Percentiles rank a stretch among this genome's conserved stretches.
These are phyloP conservation scores for Pseudomyrmex concolor DNA, from an alignment of 1,140 invertebrate species.

Conservation along the genomic window DNA sequence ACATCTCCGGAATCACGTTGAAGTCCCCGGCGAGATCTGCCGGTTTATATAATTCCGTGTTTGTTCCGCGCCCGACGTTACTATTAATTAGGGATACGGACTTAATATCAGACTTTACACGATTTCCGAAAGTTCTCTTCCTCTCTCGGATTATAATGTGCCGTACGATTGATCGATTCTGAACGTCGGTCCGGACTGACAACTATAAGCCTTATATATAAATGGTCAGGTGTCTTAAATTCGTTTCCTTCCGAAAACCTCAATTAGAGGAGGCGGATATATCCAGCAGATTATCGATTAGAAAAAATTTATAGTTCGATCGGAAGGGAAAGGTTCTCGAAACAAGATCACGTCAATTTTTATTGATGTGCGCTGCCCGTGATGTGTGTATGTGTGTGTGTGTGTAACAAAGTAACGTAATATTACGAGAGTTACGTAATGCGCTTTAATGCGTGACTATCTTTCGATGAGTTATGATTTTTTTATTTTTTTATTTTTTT, in stretches of 20 bases:
- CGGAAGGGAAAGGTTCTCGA: not conserved
- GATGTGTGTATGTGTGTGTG: not conserved
- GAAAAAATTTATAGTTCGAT: slow-evolving; percentile 44
- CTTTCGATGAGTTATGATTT: too few species aligned
- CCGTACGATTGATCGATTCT: slow-evolving; percentile 40
- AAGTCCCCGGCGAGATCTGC: not conserved
- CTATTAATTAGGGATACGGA: slow-evolving; percentile 26
- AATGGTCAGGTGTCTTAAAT: slow-evolving; percentile 45
- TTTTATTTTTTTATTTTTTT: too few species aligned
- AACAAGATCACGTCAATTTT: slow-evolving; percentile 28
- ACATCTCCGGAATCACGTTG: slow-evolving; percentile 24
- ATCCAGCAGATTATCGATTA: slow-evolving; percentile 41
- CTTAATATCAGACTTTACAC: slow-evolving; percentile 38
- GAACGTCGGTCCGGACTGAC: slow-evolving; percentile 30
- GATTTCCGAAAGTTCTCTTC: slow-evolving; percentile 14
- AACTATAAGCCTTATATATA: slow-evolving; percentile 33
- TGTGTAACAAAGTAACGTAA: slow-evolving; percentile 21
- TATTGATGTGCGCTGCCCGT: not conserved
- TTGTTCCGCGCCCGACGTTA: slow-evolving; percentile 5
- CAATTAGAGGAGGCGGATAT: slow-evolving; percentile 42
- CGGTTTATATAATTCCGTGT: slow-evolving; percentile 25
- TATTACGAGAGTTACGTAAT: slow-evolving; percentile 27
- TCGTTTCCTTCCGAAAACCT: slow-evolving; percentile 31
- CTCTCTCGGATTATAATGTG: slow-evolving; percentile 30
- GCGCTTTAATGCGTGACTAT: too few species aligned